A percentile compares a stretch with the other conserved stretches of the same genome.
Evolutionary conservation across 1,140 invertebrate species (phyloP).

Genomic region (Ceratina calcarata): DNA sequence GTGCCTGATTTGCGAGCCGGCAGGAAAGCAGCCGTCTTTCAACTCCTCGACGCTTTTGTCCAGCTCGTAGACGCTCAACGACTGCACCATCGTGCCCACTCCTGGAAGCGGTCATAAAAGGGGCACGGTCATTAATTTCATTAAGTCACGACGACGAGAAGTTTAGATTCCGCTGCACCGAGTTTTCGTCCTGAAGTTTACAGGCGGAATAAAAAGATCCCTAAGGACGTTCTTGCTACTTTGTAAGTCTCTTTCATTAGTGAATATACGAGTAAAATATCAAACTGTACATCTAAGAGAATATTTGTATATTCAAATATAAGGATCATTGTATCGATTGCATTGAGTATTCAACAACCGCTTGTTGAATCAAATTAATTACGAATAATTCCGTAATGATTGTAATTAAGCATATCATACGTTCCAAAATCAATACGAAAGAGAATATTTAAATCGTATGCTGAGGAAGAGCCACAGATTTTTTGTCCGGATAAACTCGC

Average conservation of each 20-base stretch:
- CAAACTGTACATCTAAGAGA: too few relatives aligned
- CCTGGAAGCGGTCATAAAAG: constrained; percentile 68
- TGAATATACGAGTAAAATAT: too few relatives aligned
- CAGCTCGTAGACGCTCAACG: constrained; percentile 92
- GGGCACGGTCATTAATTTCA: constrained; percentile 44
- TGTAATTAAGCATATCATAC: too few relatives aligned
- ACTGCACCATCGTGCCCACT: constrained; percentile 84
- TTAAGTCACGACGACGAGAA: constrained; percentile 37
- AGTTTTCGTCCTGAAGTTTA: constrained; percentile 33
- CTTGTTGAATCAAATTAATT: too few relatives aligned
- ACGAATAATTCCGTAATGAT: too few relatives aligned
- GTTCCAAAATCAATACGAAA: too few relatives aligned
- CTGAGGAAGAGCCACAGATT: too few relatives aligned
- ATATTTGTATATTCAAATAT: too few relatives aligned
- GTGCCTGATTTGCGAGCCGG: constrained; percentile 87
- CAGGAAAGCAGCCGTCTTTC: constrained; percentile 86
- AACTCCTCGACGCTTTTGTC: constrained; percentile 88
- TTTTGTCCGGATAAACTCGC: too few relatives aligned
- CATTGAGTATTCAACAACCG: too few relatives aligned
- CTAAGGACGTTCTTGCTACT: background rate
- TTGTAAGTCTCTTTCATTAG: background rate
- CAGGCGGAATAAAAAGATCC: constrained; percentile 10
- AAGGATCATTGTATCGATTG: too few relatives aligned
- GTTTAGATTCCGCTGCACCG: constrained; percentile 33
- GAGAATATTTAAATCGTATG: too few relatives aligned